A percentile compares a stretch with the other conserved stretches of the same genome.
phyloP scores from a whole-genome alignment of 2,113 vertebrate species.

The Beaufortia kweichowensis region DNA sequence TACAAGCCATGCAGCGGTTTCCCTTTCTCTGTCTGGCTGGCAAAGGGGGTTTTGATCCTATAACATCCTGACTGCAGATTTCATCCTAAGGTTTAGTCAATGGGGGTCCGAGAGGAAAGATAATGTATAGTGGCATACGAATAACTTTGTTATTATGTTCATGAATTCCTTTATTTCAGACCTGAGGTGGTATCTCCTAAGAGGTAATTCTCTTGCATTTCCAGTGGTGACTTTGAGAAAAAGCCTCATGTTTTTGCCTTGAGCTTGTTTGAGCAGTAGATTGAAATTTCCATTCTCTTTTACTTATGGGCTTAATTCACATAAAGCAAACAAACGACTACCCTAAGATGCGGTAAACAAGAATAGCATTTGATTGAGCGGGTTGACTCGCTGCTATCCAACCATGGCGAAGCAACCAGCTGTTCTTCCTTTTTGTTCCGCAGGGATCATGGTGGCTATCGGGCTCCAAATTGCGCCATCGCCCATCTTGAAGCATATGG shows the following conservation, averaged over 20 bases:
- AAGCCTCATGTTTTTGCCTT: background rate
- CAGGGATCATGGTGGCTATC: constrained; percentile 48
- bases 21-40: constrained; percentile 30
- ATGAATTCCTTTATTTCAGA: constrained; percentile 17
- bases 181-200: constrained; percentile 1
- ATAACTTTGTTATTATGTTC: constrained; percentile 47
- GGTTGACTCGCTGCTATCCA: constrained; percentile 52
- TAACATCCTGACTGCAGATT: constrained; percentile 30
- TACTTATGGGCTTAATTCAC: constrained; percentile 9
- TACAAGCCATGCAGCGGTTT: constrained; percentile 41
- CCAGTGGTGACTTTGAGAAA: constrained; percentile 6
- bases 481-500: constrained; percentile 59
- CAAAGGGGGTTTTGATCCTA: constrained; percentile 50
- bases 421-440: constrained; percentile 59
- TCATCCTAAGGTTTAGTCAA: constrained; percentile 22
- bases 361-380: constrained; percentile 53
- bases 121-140: constrained; percentile 28
- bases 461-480: constrained; percentile 49
- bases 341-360: constrained; percentile 50
- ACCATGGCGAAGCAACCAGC: constrained; percentile 55
- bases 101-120: constrained; percentile 38
- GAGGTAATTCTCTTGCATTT: background rate
- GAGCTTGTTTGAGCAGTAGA: constrained; percentile 13
- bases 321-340: constrained; percentile 43
- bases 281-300: background rate